A percentile compares a stretch with the other conserved stretches of the same genome.
Conservation (phyloP, 2,113 vertebrate genomes). For the Ranitomeya variabilis region DNA sequence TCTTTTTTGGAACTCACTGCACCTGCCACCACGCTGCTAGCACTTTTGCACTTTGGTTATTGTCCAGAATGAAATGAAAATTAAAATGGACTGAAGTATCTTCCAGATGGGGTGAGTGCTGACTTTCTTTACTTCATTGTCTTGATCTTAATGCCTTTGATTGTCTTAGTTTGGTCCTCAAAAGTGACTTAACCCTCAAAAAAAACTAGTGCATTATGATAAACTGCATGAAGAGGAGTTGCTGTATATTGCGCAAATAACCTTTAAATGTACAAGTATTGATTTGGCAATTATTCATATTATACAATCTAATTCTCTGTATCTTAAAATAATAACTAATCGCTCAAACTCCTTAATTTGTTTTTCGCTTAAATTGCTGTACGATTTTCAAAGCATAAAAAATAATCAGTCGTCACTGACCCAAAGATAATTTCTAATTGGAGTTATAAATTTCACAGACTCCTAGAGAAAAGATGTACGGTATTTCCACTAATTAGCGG, state of each 20-base stretch:
- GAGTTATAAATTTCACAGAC: slow-evolving; percentile 34
- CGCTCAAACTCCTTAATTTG: neutral
- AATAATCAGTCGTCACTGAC: slow-evolving; percentile 49
- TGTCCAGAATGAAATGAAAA: too few relatives aligned
- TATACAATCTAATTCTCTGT: neutral
- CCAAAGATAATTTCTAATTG: slow-evolving; percentile 51
- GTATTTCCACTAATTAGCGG: slow-evolving; percentile 41
- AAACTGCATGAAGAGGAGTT: neutral
- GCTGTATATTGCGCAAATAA: neutral
- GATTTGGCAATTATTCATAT: neutral
- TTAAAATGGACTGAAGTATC: too few relatives aligned
- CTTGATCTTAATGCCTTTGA: too few relatives aligned
- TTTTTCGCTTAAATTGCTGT: neutral
- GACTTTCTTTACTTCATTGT: too few relatives aligned
- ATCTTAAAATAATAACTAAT: neutral
- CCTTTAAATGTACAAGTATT: neutral
- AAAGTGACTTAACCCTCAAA: too few relatives aligned
- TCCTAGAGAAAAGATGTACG: slow-evolving; percentile 31
- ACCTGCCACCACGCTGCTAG: too few relatives aligned
- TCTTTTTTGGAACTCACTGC: too few relatives aligned
- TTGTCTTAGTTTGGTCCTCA: too few relatives aligned
- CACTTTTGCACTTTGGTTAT: too few relatives aligned
- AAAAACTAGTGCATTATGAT: neutral
- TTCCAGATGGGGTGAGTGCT: too few relatives aligned
- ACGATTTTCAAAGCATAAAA: slow-evolving; percentile 24